phyloP scores from a whole-genome alignment of 2,797 vertebrate species.

The Bradypodion pumilum region DNA sequence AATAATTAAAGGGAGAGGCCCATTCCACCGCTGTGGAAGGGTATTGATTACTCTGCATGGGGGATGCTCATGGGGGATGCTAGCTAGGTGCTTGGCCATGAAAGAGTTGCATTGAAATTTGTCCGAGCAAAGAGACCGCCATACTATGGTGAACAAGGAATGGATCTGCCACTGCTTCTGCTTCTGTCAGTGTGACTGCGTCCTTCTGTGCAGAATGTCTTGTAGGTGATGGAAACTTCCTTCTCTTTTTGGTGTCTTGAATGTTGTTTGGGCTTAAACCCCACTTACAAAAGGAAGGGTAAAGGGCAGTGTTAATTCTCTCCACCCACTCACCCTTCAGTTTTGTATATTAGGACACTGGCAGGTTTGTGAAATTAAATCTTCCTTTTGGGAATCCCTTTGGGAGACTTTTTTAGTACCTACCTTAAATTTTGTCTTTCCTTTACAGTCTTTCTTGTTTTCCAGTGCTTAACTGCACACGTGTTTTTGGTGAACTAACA shows the following conservation, averaged over 20 bases:
- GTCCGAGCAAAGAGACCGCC: constrained; percentile 62
- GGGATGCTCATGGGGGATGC: constrained; percentile 42
- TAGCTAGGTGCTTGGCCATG: constrained; percentile 70
- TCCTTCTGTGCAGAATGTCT: constrained; percentile 92
- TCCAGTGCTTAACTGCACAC: constrained; percentile 14
- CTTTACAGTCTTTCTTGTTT: too few species aligned
- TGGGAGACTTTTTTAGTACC: constrained; percentile 5
- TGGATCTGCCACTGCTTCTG: constrained; percentile 96
- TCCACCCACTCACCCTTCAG: neutral
- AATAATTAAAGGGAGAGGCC: constrained; percentile 75
- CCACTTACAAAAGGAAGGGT: neutral
- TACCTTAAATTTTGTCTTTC: too few species aligned
- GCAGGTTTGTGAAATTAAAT: neutral
- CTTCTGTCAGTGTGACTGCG: constrained; percentile 88
- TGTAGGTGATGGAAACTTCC: constrained; percentile 84
- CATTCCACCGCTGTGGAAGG: constrained; percentile 44
- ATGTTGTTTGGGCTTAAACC: fast-evolving
- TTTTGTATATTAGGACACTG: fast-evolving
- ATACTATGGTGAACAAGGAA: constrained; percentile 89
- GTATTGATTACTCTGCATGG: constrained; percentile 74
- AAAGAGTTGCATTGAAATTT: constrained; percentile 50
- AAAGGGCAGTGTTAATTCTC: neutral
- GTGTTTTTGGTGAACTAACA: neutral
- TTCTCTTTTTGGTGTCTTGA: constrained; percentile 28
- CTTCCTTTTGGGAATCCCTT: neutral